Base-by-base conservation (phyloP, 2,113 vertebrate species). In the Azemiops feae region DNA sequence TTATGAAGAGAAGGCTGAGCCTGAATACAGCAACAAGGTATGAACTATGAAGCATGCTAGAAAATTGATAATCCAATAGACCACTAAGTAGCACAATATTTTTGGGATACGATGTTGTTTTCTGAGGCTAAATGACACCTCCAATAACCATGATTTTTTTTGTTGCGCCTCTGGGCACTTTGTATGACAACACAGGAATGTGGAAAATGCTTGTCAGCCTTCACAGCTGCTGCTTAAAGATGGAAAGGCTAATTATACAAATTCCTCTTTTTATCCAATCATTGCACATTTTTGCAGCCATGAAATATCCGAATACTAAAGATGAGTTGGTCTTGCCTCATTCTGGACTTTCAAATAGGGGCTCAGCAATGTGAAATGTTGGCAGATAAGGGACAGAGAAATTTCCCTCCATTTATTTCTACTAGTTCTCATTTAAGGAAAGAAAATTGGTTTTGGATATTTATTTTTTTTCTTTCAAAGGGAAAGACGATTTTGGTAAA, bases 81-180 rank as follows among this genome's bases (percentile, higher is more conserved):
- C 85, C 11, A 55, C 74, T 94, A 91, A 94, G 52, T 27, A 89
- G 43, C n/a, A 43, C 47, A 34, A 69, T 20, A 47, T 25, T 54
- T 58, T 93, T 89, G 0, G 95, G 93, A 10, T 94, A 94, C 95
- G 96, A 94, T 93, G 92, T 96, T 96, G 90, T 93, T 93, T 91
- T 27, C 14, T 57, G 88, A 94, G 85, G 86, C 52, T 92, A 93
- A 96, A 96, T 89, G n/a, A 85, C 27, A 89, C 87, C 27, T 85
- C 52, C 11, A 53, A 88, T 50, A 92, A 87, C 34, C 47, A 69
- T 53, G 57, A 88, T 47, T n/a, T 64, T 23, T 43, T 50, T 64
- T 88, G 50, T 47, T 92, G 60, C 47, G 60, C 60, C 58, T 89
- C 0, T 14, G 10, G 34, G n/a, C n/a, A 30, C 1, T 87, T 87